Evolutionary conservation across 2,888 invertebrate genomes (phyloP).

Genomic region (Perithous albicinctus): DNA sequence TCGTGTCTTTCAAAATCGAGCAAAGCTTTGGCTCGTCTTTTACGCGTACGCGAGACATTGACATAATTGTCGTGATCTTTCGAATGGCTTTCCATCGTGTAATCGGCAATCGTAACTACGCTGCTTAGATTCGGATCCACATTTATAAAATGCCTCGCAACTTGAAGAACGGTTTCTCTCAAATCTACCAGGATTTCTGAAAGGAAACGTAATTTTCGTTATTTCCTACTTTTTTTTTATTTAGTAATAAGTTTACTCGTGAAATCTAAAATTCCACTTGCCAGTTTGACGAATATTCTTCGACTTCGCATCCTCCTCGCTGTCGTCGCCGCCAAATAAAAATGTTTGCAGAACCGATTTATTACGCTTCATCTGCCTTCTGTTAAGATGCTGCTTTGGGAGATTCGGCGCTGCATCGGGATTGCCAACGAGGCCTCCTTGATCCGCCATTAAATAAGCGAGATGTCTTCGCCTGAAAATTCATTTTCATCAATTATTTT

Average conservation of each 20-base stretch:
- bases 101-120: conserved; percentile 94
- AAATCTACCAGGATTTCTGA: conserved; percentile 97
- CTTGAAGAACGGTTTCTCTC: conserved; percentile 96
- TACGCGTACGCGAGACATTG: conserved; percentile 95
- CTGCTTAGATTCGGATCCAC: conserved; percentile 95
- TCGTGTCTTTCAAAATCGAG: conserved; percentile 99
- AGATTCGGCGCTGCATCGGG: conserved; percentile 95
- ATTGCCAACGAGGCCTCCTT: conserved; percentile 96
- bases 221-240: conserved; percentile 6
- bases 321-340: conserved; percentile 92
- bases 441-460: conserved; percentile 98
- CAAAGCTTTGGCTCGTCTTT: conserved; percentile 96
- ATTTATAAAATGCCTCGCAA: conserved; percentile 97
- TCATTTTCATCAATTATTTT: too few relatives aligned
- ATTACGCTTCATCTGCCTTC: conserved; percentile 95
- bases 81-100: conserved; percentile 97
- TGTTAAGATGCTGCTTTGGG: conserved; percentile 95
- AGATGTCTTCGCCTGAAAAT: conserved; percentile 96
- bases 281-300: conserved; percentile 98
- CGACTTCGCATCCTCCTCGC: conserved; percentile 93
- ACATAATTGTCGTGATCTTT: conserved; percentile 97
- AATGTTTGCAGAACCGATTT: conserved; percentile 96
- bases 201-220: too few relatives aligned
- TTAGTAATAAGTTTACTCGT: too few relatives aligned
- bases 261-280: too few relatives aligned